Conservation (phyloP, 2,888 invertebrate genomes). For the Apotomis turbidana region DNA sequence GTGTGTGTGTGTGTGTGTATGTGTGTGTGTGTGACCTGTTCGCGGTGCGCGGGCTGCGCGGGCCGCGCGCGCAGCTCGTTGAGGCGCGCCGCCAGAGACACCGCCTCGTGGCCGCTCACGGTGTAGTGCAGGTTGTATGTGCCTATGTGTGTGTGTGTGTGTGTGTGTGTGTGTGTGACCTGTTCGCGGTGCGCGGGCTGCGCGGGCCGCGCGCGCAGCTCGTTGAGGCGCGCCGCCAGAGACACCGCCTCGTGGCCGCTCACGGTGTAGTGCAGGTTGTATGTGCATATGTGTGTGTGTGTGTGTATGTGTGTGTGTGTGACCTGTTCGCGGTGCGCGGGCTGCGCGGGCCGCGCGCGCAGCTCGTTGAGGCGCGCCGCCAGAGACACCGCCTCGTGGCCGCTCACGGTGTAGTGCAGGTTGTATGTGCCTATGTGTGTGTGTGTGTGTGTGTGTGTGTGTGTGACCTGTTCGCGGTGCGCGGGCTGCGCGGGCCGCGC, state of each 20-base stretch:
- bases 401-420: not conserved
- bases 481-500: slow-evolving; percentile 57
- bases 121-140: not conserved
- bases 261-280: not conserved
- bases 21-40: slow-evolving; percentile 37
- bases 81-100: slow-evolving; percentile 88
- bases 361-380: slow-evolving; percentile 88
- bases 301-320: not conserved
- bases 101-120: slow-evolving; percentile 86
- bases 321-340: slow-evolving; percentile 45
- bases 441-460: not conserved
- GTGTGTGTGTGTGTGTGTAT: not conserved
- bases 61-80: slow-evolving; percentile 82
- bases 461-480: slow-evolving; percentile 26
- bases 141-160: slow-evolving; percentile 1
- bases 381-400: slow-evolving; percentile 90
- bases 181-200: slow-evolving; percentile 48
- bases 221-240: slow-evolving; percentile 88
- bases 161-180: slow-evolving; percentile 2
- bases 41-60: slow-evolving; percentile 46
- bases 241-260: slow-evolving; percentile 89
- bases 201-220: slow-evolving; percentile 75
- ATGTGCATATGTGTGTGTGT: slow-evolving; percentile 1
- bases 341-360: slow-evolving; percentile 60
- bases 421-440: not conserved